Evolutionary conservation across 92 coral and sea anemone species (phyloP), one percentile per base, ranked within the genome.

Genomic region (Meandrina meandrites): DNA sequence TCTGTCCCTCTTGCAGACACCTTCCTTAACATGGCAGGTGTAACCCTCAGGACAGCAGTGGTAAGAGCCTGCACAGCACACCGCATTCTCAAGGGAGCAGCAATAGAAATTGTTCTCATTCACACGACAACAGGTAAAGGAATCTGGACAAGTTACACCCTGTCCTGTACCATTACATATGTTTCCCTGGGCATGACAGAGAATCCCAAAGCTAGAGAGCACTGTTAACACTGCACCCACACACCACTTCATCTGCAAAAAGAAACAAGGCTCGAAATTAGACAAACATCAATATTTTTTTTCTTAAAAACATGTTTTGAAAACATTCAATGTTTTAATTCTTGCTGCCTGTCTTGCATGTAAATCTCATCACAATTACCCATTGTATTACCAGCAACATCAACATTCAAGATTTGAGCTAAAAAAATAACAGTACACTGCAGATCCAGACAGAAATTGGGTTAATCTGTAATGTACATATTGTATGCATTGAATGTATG

Each of bases 11-110:
- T 82, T 48, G 76, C 98, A 94, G 50, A 90, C 67, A 11, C 94
- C 91, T 62, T 82, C 35, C 3, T 79, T 45, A 0, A 79, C 79
- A 34, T 94, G 92, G 79, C 98, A 95, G 40, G 79, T 73, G 47
- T 90, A 91, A 7, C 94, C 93, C 27, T 57, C 87, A 0, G 96
- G 98, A 82, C 98, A 95, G 56, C 98, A 95, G 64, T 95, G 98
- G 7, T 85, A 50, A 47, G 85, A 84, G 80, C 93, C 96, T 6
- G 78, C 42, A 82, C 98, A 95, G 76, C 98, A 95, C 36, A 94
- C 92, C 0, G 96, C 96, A 62, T 91, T 90, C 22, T 83, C 86
- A 81, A 88, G 68, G 11, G 98, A 95, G 78, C 98, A 95, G 70
- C 98, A 95, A 50, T 93, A 95, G 36, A 35, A 28, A 17, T 15